A percentile compares a stretch with the other conserved stretches of the same genome.
Conservation (phyloP, 2,113 vertebrate species). For the Mastomys coucha region DNA sequence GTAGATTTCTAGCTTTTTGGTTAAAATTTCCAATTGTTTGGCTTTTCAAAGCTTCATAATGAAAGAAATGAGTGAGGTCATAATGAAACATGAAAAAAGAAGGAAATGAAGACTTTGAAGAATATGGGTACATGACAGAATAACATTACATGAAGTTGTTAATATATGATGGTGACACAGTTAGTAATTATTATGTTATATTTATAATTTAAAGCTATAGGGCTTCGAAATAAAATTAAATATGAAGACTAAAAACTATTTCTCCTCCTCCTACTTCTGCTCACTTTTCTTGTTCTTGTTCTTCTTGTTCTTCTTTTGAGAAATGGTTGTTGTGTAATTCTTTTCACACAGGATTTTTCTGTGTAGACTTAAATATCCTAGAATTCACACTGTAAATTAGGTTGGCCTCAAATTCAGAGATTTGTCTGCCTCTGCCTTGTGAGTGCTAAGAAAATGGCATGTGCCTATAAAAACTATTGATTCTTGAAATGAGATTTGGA, state of each 20-base stretch:
- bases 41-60: background rate
- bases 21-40: background rate
- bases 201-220: too few relatives aligned
- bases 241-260: background rate
- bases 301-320: background rate
- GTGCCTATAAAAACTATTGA: background rate
- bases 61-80: background rate
- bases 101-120: background rate
- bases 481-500: background rate
- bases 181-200: background rate
- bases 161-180: background rate
- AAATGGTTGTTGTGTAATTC: background rate
- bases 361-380: background rate
- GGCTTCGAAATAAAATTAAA: background rate
- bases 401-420: background rate
- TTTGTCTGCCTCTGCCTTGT: background rate
- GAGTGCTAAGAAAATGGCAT: background rate
- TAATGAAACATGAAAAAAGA: background rate
- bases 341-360: background rate
- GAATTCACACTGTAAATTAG: background rate
- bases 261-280: rapidly evolving
- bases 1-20: background rate
- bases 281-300: background rate
- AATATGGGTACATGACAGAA: background rate
- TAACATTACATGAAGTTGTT: background rate